Percentiles rank a stretch among this genome's conserved stretches.
phyloP scores from a whole-genome alignment of 1,140 invertebrate genomes.

The Apis laboriosa region DNA sequence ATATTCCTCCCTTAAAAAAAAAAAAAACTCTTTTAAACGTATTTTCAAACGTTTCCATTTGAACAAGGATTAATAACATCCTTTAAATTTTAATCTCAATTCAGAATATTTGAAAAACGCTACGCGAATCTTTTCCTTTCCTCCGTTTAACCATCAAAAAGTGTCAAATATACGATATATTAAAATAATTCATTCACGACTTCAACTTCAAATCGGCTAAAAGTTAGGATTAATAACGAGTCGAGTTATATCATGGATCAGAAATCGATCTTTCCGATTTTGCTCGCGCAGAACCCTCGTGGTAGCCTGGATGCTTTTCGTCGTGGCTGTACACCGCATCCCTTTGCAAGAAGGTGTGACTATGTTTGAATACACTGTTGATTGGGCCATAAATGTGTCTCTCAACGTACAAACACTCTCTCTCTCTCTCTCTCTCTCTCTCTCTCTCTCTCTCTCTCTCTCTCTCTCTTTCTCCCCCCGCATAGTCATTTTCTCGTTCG shows the following conservation, averaged over 20 bases:
- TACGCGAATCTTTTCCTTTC: no score
- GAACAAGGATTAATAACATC: no score
- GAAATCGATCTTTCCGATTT: not conserved
- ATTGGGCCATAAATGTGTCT: conserved; percentile 81
- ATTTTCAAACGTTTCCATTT: no score
- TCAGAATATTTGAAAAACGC: no score
- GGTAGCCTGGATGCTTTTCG: conserved; percentile 55
- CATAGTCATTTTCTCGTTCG: conserved; percentile 59
- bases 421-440: conserved; percentile 46
- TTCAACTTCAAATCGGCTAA: no score
- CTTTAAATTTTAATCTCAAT: no score
- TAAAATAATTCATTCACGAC: not conserved
- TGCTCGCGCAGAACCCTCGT: no score
- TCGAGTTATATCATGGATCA: not conserved
- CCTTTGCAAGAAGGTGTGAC: conserved; percentile 76
- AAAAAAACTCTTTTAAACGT: no score
- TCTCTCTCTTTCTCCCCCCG: conserved; percentile 53
- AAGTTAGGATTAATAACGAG: not conserved
- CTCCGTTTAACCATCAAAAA: not conserved
- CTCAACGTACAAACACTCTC: conserved; percentile 68
- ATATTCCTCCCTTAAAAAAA: not conserved
- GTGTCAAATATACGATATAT: not conserved
- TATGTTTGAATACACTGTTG: conserved; percentile 80
- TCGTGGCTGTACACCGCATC: conserved; percentile 60
- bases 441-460: conserved; percentile 46